Evolutionary conservation across 2,113 vertebrate species (phyloP), one percentile per base, ranked within the genome.

Genomic region (Xenopus borealis): DNA sequence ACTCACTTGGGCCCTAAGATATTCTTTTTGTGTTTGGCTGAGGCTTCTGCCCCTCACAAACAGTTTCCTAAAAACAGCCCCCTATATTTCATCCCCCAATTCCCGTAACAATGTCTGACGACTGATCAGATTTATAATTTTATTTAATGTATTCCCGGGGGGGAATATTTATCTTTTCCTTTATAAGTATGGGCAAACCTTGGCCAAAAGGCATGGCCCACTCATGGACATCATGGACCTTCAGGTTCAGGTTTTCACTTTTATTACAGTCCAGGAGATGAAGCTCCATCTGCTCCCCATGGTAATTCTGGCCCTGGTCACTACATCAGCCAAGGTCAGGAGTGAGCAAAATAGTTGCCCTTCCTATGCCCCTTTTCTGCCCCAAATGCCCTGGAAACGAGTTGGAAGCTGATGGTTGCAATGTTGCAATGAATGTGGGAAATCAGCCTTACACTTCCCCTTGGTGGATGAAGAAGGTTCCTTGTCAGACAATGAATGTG

Each of bases 401-500:
- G 33, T 40, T 40, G 6, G 8, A 40, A 40, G 6, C 33, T 40
- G 8, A 6, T 40, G 33, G 33, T 4, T 40, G 1, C 33, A 33
- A 33, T 33, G 30, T 33, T 33, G 30, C 7, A 40, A 40, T 40
- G 33, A 40, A 40, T 86, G 83, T 81, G 82, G 81, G 85, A 6
- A 40, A 7, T 88, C 83, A 87, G 84, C 88, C 82, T 81, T 83
- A 55, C 81, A 82, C 86, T 70, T 64, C 67, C 64, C 63, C 46
- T 66, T 85, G 86, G 87, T 27, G 81, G 82, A 89, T 89, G 86
- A 88, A 87, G 88, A 89, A 90, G 86, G 89, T 91, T 88, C 83
- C 82, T 88, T 87, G 85, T 84, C 86, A 89, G 86, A 89, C 87
- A 90, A 90, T 90, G 91, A 88, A 89, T 91, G 86, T 89, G 89